Evolutionary conservation across 2,888 invertebrate species (phyloP), one percentile per base, ranked within the genome.

Genomic region (Leptinotarsa tumamoca): DNA sequence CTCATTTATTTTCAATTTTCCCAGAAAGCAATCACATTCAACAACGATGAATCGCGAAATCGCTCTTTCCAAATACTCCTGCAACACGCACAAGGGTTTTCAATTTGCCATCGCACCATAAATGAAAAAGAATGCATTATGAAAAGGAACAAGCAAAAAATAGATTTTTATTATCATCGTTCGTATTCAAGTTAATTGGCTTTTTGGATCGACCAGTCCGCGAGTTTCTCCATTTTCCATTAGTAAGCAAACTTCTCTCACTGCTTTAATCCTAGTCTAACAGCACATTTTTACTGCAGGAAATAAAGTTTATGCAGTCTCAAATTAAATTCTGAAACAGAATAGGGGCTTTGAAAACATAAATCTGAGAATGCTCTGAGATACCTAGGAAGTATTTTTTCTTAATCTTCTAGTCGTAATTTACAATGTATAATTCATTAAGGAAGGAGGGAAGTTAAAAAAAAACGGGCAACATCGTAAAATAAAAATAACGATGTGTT

Each of bases 51-150:
- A 58, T 21, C 58, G 43, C 63, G 33, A 27, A 43, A n/a, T 33
- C 43, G 33, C 43, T 63, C 17, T 18, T 17, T 27, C 17, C 63
- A 33, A 63, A 63, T 63, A 63, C 43, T 43, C 43, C 63, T 4
- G n/a, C 63, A 43, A 33, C 33, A 63, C 63, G 63, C 63, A 63
- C 63, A 33, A 10, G 43, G 7, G 63, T 63, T 63, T 63, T 63
- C 63, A 63, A 63, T 63, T 63, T 63, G 17, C 63, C 43, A 63
- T 43, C n/a, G 27, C 63, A 63, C 63, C n/a, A 63, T 43, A 63
- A 63, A 63, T 43, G n/a, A 33, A 43, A 63, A 43, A 63, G 17
- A 43, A 43, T 33, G 43, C 33, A 63, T 63, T 63, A 27, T 27
- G 43, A 33, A 17, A 14, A 43, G 7, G 27, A 17, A 33, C 63